phyloP scores from a whole-genome alignment of 2,888 invertebrate species.

The Ellobium chinense region DNA sequence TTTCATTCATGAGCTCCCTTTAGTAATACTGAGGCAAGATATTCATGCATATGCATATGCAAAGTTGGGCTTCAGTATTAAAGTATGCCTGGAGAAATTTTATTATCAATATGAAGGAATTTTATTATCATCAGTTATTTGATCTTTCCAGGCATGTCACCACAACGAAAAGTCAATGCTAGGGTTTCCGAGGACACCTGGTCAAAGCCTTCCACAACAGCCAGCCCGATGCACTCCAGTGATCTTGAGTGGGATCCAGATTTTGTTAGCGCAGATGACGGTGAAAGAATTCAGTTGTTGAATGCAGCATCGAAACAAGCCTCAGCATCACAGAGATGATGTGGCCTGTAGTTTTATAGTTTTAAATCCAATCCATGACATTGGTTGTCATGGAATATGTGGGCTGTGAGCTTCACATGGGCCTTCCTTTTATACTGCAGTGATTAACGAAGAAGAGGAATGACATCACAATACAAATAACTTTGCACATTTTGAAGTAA shows the following conservation, averaged over 20 bases:
- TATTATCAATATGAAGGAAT: too few relatives aligned
- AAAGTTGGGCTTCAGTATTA: too few relatives aligned
- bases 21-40: too few relatives aligned
- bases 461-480: too few relatives aligned
- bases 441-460: conserved; percentile 90
- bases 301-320: conserved; percentile 24
- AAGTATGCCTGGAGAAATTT: too few relatives aligned
- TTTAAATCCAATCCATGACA: too few relatives aligned
- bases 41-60: too few relatives aligned
- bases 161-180: conserved; percentile 15
- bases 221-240: conserved; percentile 57
- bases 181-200: conserved; percentile 43
- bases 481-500: too few relatives aligned
- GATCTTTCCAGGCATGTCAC: conserved; percentile 53
- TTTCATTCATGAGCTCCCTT: too few relatives aligned
- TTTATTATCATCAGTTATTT: too few relatives aligned
- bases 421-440: conserved; percentile 81
- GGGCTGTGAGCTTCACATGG: too few relatives aligned
- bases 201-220: conserved; percentile 69
- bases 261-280: conserved; percentile 68
- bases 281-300: conserved; percentile 58
- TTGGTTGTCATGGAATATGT: too few relatives aligned
- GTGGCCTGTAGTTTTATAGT: neutral
- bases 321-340: conserved; percentile 7
- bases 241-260: conserved; percentile 74